Base-by-base conservation (phyloP, 2,113 vertebrate species). In the Salvelinus alpinus region DNA sequence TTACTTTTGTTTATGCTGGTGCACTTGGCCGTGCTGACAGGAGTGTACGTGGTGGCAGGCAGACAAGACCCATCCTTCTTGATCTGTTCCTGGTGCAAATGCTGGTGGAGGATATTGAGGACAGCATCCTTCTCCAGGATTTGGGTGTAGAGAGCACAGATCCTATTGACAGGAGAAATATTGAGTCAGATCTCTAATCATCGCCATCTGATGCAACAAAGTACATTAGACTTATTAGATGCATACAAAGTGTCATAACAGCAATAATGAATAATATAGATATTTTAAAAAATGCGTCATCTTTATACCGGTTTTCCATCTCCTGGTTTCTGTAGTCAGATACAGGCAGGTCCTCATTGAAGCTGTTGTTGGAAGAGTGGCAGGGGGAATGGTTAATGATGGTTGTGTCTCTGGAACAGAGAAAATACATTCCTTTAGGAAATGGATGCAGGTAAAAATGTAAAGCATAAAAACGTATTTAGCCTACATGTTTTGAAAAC, bases 331-430 rank as follows among this genome's bases (percentile, higher is more conserved):
- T 95, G 91, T 96, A 94, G 90, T 94, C 94, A 1, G 94, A 92
- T 0, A 95, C 81, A 2, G 97, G 95, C 59, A 99, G 93, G 82
- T 97, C 97, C 77, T 97, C 98, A 0, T 97, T 97, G 91, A 99
- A 99, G 85, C 98, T 99, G 91, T 94, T 98, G 88, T 97, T 96
- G 60, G 98, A 97, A 0, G 97, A 99, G 77, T 98, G 95, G 74
- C 94, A 94, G 0, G 98, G 97, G 0, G 97, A 99, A 84, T 99
- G 96, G 89, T 97, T 97, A 90, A 99, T 99, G 87, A 99, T 97
- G 22, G 98, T 99, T 48, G 98, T 99, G 89, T 99, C 98, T 78
- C 94, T 95, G 88, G 70, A 82, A 64, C 20, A 75, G n/a, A 51
- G 18, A 65, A 31, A 74, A 14, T 72, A 59, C 48, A 8, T 29